Conservation (phyloP, 2,888 invertebrate species). For the Diogma glabrata region DNA sequence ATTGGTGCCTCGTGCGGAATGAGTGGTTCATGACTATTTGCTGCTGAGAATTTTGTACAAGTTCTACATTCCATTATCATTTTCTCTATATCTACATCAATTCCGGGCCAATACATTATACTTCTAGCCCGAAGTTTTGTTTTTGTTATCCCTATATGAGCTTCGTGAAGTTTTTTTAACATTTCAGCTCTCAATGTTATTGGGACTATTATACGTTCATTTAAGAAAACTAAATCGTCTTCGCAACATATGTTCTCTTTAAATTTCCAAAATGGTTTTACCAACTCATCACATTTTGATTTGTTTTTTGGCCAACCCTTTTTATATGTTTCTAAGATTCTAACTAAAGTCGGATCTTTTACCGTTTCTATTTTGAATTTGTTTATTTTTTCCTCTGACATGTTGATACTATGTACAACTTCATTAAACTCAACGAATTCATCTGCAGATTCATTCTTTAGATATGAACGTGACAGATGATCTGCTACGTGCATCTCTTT, state of each 20-base stretch:
- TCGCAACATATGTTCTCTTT: neutral
- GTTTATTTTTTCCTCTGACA: too few species aligned
- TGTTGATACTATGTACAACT: too few species aligned
- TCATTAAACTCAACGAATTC: too few species aligned
- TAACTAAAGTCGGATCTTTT: slow-evolving; percentile 13
- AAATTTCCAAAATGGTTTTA: neutral
- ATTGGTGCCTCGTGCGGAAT: too few species aligned
- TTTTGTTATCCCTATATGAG: slow-evolving; percentile 11
- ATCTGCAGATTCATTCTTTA: too few species aligned
- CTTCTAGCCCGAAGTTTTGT: neutral
- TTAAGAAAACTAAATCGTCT: neutral
- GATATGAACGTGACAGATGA: too few species aligned
- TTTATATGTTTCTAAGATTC: neutral
- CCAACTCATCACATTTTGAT: neutral
- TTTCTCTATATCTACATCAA: slow-evolving; percentile 7
- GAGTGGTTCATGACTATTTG: too few species aligned
- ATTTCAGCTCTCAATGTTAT: neutral
- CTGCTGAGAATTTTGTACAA: too few species aligned
- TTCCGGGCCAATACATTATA: slow-evolving; percentile 1
- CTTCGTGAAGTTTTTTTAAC: too few species aligned
- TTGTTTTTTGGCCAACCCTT: neutral
- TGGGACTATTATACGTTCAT: neutral
- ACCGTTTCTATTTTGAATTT: slow-evolving; percentile 17
- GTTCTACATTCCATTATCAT: slow-evolving; percentile 1
- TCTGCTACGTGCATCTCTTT: too few species aligned